Conservation (phyloP, 1,140 invertebrate genomes). For the Drosophila fuyamai region DNA sequence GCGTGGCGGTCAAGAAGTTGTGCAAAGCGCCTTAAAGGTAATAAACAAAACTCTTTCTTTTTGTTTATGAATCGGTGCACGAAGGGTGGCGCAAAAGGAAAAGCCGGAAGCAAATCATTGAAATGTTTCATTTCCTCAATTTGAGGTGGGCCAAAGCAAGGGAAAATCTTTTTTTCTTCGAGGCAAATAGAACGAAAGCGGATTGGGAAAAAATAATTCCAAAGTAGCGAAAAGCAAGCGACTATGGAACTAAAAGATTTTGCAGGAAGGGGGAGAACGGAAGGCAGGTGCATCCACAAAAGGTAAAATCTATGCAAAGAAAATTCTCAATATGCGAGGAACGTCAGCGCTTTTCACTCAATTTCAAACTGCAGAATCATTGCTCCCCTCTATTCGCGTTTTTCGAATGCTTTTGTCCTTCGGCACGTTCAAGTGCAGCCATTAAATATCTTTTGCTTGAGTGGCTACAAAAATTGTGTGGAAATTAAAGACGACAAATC, state of each 20-base stretch:
- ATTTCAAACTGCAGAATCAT: slow-evolving; percentile 28
- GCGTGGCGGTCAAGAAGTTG: slow-evolving; percentile 57
- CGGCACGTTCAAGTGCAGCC: slow-evolving; percentile 77
- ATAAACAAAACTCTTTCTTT: slow-evolving; percentile 52
- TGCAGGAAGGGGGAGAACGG: not conserved
- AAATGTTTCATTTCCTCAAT: slow-evolving; percentile 80
- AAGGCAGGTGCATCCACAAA: slow-evolving; percentile 39
- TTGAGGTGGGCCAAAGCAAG: slow-evolving; percentile 41
- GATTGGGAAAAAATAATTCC: slow-evolving; percentile 37
- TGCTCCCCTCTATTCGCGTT: slow-evolving; percentile 9
- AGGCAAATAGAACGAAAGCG: slow-evolving; percentile 37
- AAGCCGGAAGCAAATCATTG: slow-evolving; percentile 76
- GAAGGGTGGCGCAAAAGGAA: slow-evolving; percentile 19
- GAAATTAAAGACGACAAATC: slow-evolving; percentile 72
- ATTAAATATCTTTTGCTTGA: slow-evolving; percentile 75
- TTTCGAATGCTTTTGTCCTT: slow-evolving; percentile 29
- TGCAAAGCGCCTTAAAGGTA: slow-evolving; percentile 45
- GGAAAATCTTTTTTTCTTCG: slow-evolving; percentile 30
- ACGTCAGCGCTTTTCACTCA: slow-evolving; percentile 41
- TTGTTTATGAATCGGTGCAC: slow-evolving; percentile 28
- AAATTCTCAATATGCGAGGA: slow-evolving; percentile 29
- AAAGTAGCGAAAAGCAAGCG: slow-evolving; percentile 23
- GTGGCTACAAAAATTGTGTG: slow-evolving; percentile 61
- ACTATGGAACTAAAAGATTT: slow-evolving; percentile 6
- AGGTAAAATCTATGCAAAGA: slow-evolving; percentile 39